These are phyloP conservation scores for Vireo altiloquus DNA, from an alignment of 2,113 vertebrate genomes.

Conservation along the genomic window DNA sequence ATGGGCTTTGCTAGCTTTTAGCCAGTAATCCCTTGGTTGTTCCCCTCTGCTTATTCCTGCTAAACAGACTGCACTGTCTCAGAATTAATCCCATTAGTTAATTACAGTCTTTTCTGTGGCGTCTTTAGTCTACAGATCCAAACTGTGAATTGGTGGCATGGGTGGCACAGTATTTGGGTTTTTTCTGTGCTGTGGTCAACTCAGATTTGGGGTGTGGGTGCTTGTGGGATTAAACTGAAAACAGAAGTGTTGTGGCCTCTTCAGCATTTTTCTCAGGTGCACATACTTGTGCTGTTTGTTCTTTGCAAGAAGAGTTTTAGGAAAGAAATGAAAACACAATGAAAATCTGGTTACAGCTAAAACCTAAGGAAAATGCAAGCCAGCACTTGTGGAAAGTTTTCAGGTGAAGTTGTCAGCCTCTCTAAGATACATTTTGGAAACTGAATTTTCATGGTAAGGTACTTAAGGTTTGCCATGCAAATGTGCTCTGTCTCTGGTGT, in stretches of 20 bases:
- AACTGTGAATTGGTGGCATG: neutral
- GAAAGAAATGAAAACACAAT: neutral
- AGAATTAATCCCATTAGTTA: conserved; percentile 8
- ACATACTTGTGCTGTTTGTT: neutral
- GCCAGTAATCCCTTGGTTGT: neutral
- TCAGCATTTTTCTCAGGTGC: neutral
- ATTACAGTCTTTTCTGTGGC: neutral
- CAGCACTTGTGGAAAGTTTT: neutral
- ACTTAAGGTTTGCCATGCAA: neutral
- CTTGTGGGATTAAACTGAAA: neutral
- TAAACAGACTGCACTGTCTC: neutral
- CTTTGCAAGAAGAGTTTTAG: neutral
- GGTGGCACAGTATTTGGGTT: neutral
- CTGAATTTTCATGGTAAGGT: neutral
- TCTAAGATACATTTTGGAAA: neutral
- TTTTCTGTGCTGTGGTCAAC: neutral
- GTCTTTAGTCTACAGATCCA: neutral
- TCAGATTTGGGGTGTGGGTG: neutral
- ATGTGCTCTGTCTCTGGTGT: neutral
- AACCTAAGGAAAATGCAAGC: neutral
- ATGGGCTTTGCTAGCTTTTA: neutral
- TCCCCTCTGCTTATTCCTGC: neutral
- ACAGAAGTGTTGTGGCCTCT: neutral
- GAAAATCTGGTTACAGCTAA: neutral
- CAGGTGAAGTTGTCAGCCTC: neutral